Evolutionary conservation across 1,140 invertebrate genomes (phyloP).

Genomic region (Orius laevigatus): DNA sequence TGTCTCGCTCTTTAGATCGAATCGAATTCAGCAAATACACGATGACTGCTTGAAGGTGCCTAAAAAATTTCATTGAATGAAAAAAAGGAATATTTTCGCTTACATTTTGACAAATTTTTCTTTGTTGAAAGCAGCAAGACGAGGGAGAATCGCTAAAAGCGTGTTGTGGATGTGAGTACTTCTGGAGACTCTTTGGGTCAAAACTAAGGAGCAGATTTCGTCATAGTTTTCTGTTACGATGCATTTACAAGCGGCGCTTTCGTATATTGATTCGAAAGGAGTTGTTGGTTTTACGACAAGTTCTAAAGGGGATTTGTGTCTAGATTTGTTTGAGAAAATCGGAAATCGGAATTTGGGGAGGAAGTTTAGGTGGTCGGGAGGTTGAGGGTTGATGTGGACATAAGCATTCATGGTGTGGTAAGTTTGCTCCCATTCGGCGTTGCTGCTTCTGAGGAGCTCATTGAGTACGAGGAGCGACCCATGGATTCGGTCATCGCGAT

Average conservation of each 20-base stretch:
- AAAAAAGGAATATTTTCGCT: slow-evolving; percentile 10
- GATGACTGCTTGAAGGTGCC: slow-evolving; percentile 63
- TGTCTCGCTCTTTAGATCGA: slow-evolving; percentile 63
- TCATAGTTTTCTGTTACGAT: slow-evolving; percentile 72
- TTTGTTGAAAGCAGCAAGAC: slow-evolving; percentile 83
- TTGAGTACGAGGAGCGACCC: slow-evolving; percentile 86
- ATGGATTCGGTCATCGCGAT: slow-evolving; percentile 80
- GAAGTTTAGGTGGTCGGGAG: neutral
- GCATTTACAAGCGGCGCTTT: slow-evolving; percentile 73
- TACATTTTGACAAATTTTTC: slow-evolving; percentile 51
- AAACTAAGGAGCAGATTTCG: slow-evolving; percentile 58
- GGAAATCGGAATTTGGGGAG: slow-evolving; percentile 10
- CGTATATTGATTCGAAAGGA: slow-evolving; percentile 35
- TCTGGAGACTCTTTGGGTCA: slow-evolving; percentile 57
- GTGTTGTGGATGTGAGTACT: slow-evolving; percentile 74
- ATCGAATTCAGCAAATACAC: slow-evolving; percentile 58
- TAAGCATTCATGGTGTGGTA: slow-evolving; percentile 42
- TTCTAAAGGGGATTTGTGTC: slow-evolving; percentile 31
- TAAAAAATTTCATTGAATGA: slow-evolving; percentile 21
- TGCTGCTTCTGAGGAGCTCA: slow-evolving; percentile 83
- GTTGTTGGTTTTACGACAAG: slow-evolving; percentile 4
- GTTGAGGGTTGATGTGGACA: slow-evolving; percentile 2
- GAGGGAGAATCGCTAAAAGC: slow-evolving; percentile 74
- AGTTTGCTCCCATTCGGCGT: slow-evolving; percentile 71
- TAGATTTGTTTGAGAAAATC: slow-evolving; percentile 9